phyloP scores from a whole-genome alignment of 2,113 vertebrate species.

The Nyctibius bracteatus region DNA sequence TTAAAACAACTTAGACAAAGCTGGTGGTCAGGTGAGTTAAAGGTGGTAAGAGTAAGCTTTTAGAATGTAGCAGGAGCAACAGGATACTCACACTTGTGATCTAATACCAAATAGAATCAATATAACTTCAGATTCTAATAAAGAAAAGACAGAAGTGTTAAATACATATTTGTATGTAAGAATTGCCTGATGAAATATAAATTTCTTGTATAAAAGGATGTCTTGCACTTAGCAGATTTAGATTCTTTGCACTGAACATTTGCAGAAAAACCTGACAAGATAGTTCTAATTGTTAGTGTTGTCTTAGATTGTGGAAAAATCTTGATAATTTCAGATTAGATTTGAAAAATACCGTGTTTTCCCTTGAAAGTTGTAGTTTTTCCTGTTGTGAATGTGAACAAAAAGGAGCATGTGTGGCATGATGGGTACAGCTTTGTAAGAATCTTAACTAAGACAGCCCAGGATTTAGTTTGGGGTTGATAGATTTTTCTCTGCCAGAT shows the following conservation, averaged over 20 bases:
- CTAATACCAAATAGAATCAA: background rate
- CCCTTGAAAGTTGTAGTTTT: background rate
- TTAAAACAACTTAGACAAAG: background rate
- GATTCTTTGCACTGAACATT: background rate
- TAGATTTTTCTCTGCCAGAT: background rate
- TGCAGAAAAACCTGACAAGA: background rate
- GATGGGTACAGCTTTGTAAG: background rate
- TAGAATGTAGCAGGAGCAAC: background rate
- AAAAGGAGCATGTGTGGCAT: background rate
- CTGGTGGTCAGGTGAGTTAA: background rate
- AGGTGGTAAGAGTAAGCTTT: background rate
- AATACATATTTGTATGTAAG: background rate
- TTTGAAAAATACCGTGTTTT: background rate
- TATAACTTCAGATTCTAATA: background rate
- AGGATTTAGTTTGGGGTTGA: background rate
- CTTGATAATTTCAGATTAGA: background rate
- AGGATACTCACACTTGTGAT: background rate
- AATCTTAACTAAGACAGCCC: background rate
- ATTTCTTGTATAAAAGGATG: background rate
- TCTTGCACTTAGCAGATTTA: background rate
- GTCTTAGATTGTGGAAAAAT: background rate
- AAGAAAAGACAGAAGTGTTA: background rate
- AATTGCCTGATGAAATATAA: background rate
- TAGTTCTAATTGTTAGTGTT: background rate
- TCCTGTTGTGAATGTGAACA: background rate